Percentiles rank a stretch among this genome's conserved stretches.
Conservation (phyloP, 2,888 invertebrate species). For the Pegoplata infirma region DNA sequence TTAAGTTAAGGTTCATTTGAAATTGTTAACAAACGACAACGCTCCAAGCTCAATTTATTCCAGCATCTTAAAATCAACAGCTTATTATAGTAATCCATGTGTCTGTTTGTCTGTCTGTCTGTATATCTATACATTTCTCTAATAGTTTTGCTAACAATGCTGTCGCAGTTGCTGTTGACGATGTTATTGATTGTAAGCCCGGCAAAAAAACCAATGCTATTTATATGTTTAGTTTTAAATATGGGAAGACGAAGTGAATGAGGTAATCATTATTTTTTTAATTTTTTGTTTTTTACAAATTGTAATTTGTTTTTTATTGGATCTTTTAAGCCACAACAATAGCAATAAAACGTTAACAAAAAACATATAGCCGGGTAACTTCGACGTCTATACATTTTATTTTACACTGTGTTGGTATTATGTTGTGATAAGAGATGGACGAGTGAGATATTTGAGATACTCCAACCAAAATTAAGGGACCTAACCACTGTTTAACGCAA, state of each 20-base stretch:
- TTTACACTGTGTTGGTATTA: too few relatives aligned
- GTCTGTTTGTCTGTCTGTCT: too few relatives aligned
- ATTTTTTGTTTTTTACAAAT: constrained; percentile 1
- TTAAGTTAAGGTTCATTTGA: background rate
- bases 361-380: background rate
- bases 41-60: too few relatives aligned
- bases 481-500: too few relatives aligned
- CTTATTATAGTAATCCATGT: too few relatives aligned
- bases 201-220: background rate
- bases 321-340: background rate
- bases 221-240: background rate
- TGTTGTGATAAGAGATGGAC: too few relatives aligned
- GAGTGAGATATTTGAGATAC: too few relatives aligned
- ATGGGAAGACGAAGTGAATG: background rate
- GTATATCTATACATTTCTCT: background rate
- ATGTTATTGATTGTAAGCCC: background rate
- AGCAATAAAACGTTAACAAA: background rate
- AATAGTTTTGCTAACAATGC: background rate
- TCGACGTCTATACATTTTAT: too few relatives aligned
- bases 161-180: background rate
- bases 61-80: background rate
- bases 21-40: background rate
- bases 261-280: constrained; percentile 34
- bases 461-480: too few relatives aligned
- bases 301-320: background rate